Base-by-base conservation (phyloP, 2,113 vertebrate species). In the Calidris pygmaea region DNA sequence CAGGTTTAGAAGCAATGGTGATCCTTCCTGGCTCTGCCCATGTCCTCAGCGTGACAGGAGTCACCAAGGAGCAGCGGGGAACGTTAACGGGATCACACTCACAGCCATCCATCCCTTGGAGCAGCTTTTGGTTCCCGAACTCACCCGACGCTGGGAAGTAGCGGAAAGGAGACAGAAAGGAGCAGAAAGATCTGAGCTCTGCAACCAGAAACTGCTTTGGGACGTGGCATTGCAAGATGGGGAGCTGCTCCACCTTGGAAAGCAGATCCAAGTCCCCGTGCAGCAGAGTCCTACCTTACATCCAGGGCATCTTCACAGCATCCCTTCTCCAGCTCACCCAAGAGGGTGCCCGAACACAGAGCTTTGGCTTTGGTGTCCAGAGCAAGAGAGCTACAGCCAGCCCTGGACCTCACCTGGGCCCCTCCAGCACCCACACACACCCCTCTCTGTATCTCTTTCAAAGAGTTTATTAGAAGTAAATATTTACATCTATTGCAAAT, bases 401-500 rank as follows among this genome's bases (percentile, higher is more conserved):
- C 87, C 58, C 89, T 7, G 15, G 3, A 10, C 75, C 4, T 19
- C 66, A 3, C 10, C 41, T 1, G 32, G 23, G 47, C 60, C 56
- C 78, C 60, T 48, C 56, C 75, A 71, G 58, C 50, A 39, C 29
- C 71, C 43, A 65, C 92, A 67, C 80, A 77, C 68, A 12, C 58
- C 8, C 1, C 0, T 5, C 26, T 81, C 75, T 88, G 88, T 43
- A 58, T 74, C 85, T 97, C 97, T 97, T 96, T 72, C 93, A 96
- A 95, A 97, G 94, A 83, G 94, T 98, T 98, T 98, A 98, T 98
- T 98, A 96, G 97, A 92, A 83, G 94, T 91, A 95, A 72, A 65
- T 97, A 97, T 98, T 97, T 98, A 98, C 96, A 98, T 92, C 96
- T 97, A 98, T 98, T 98, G 97, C 98, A 97, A 98, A 96, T 60